Evolutionary conservation across 1,140 invertebrate genomes (phyloP), one percentile per base, ranked within the genome.

Genomic region (Drosophila prosaltans): DNA sequence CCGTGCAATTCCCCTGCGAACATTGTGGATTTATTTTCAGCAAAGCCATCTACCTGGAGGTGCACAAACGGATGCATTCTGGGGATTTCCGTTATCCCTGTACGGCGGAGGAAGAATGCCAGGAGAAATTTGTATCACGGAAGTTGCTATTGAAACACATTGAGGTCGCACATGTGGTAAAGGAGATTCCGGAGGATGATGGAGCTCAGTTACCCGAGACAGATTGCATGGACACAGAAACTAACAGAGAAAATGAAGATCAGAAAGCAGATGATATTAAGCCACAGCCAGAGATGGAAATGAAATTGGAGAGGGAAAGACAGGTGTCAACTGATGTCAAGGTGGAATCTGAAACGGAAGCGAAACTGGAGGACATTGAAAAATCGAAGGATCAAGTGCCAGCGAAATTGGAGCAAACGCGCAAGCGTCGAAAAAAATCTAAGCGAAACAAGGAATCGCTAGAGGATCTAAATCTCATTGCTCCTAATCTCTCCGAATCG

Each of bases 401-500:
- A 3, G 3, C 39, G 9, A 69, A 72, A 45, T 69, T 62, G 92
- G 93, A 64, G 73, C 69, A 21, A 48, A 73, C 68, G 9, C 73
- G 80, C 3, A 88, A 89, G 55, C 80, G 80, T 4, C 93, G 93
- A 73, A 95, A 95, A 82, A 95, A 94, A 79, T 94, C 94, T 81
- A 92, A 93, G 45, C 93, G 94, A 80, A 93, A 94, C 26, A 94
- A 94, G 65, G 93, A 94, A 28, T 94, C 95, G 69, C 77, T 94
- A 41, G 91, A 85, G 66, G 91, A 92, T 67, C 72, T 92, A 0
- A 96, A 97, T 93, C 92, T 97, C 5, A 96, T 96, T 2, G 96
- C 95, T 3, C 92, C 97, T 40, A 97, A 97, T 93, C 92, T 97
- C 57, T 97, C 96, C 1, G 96, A 97, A 80, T 95, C 95, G 91